A percentile compares a stretch with the other conserved stretches of the same genome.
These are phyloP conservation scores for Onychorhynchus coronatus DNA, from an alignment of 2,113 vertebrate species.

Conservation along the genomic window DNA sequence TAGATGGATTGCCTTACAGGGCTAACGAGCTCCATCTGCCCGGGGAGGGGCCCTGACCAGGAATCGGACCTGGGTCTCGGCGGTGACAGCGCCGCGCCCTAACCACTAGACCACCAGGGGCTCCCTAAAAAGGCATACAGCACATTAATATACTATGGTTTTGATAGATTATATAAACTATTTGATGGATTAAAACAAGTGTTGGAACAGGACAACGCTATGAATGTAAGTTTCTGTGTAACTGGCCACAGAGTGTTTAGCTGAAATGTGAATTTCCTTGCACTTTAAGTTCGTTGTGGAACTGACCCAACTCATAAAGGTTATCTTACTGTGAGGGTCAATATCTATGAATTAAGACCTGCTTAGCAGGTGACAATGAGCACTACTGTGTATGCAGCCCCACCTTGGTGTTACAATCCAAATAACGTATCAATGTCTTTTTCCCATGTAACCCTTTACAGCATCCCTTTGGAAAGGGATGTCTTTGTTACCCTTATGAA, in stretches of 20 bases:
- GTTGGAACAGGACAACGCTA: not conserved
- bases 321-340: constrained; percentile 49
- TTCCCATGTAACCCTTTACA: not conserved
- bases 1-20: too few relatives aligned
- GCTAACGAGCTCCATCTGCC: too few relatives aligned
- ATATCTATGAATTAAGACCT: constrained; percentile 48
- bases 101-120: too few relatives aligned
- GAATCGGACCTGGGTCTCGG: too few relatives aligned
- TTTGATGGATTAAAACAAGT: not conserved
- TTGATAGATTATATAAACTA: not conserved
- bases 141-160: not conserved
- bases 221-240: constrained; percentile 44
- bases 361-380: constrained; percentile 31
- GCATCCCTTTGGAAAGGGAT: not conserved
- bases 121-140: not conserved
- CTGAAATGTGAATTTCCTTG: constrained; percentile 49
- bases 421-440: not conserved
- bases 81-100: too few relatives aligned
- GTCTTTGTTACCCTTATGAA: not conserved
- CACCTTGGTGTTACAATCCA: not conserved
- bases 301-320: constrained; percentile 55
- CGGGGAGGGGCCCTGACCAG: too few relatives aligned
- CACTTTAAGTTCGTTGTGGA: not conserved
- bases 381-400: not conserved
- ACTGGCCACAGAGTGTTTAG: constrained; percentile 10